A percentile compares a stretch with the other conserved stretches of the same genome.
phyloP scores from a whole-genome alignment of 2,888 invertebrate genomes.

The Pachycephus smyrnensis region DNA sequence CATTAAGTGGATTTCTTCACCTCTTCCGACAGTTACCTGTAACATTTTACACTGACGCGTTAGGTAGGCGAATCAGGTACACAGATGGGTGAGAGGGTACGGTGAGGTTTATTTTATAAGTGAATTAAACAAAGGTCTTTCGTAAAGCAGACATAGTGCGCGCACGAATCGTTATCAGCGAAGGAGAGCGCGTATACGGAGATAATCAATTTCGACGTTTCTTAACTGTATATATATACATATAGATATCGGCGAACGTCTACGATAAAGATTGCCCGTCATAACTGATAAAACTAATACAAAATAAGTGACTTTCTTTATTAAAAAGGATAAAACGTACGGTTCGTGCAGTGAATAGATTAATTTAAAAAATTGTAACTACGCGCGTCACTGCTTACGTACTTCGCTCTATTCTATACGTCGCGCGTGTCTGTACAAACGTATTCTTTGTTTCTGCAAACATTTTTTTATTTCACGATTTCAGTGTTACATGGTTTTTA shows the following conservation, averaged over 20 bases:
- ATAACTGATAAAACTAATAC: neutral
- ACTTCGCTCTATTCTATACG: slow-evolving; percentile 24
- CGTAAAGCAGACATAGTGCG: neutral
- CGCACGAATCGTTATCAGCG: neutral
- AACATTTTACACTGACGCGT: neutral
- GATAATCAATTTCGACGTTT: neutral
- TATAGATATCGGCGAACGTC: neutral
- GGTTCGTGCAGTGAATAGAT: slow-evolving; percentile 21
- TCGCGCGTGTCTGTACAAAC: slow-evolving; percentile 4
- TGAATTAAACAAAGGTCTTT: neutral
- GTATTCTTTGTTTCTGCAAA: slow-evolving; percentile 8
- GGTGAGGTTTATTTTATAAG: neutral
- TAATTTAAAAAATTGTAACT: slow-evolving; percentile 25
- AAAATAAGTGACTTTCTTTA: neutral
- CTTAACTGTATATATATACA: neutral
- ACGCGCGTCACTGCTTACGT: slow-evolving; percentile 43
- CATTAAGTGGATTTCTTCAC: slow-evolving; percentile 21
- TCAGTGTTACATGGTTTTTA: neutral
- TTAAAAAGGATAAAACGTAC: neutral
- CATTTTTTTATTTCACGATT: neutral
- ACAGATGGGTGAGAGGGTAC: neutral
- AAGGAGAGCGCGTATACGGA: neutral
- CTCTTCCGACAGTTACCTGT: slow-evolving; percentile 12
- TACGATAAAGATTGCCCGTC: neutral
- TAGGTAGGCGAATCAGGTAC: neutral